These are phyloP conservation scores for Papilio polytes DNA, from an alignment of 1,140 invertebrate species.

Conservation along the genomic window DNA sequence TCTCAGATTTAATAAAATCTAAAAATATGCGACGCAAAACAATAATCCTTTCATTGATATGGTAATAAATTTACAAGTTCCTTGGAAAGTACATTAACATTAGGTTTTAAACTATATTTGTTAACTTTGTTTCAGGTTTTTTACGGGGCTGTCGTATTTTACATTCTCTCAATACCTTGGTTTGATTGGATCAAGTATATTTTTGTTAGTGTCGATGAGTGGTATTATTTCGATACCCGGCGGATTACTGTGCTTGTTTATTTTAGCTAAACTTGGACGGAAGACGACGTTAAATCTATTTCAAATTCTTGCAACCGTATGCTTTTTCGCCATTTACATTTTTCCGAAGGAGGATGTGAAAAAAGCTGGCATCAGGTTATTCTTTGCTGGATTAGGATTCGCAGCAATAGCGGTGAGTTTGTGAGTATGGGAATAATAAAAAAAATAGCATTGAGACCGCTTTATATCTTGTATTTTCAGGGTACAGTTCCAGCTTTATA, in stretches of 20 bases:
- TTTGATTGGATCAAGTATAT: conserved; percentile 88
- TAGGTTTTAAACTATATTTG: background rate
- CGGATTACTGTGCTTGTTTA: conserved; percentile 85
- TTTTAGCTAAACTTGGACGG: conserved; percentile 86
- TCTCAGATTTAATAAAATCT: conserved; percentile 66
- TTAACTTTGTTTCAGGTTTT: conserved; percentile 83
- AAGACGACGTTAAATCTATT: conserved; percentile 85
- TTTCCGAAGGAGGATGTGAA: conserved; percentile 72
- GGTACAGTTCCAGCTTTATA: conserved; percentile 86
- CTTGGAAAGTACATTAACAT: too few species aligned
- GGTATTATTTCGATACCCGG: conserved; percentile 87
- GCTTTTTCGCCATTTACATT: conserved; percentile 85
- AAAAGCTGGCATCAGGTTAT: conserved; percentile 71
- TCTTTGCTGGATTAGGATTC: conserved; percentile 74
- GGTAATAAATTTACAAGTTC: conserved; percentile 72
- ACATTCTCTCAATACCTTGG: conserved; percentile 90
- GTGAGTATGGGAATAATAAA: background rate
- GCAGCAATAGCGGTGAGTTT: conserved; percentile 77
- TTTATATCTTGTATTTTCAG: conserved; percentile 51
- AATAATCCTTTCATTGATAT: conserved; percentile 87
- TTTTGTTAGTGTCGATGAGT: conserved; percentile 88
- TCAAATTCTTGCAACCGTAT: conserved; percentile 85
- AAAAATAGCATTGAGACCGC: background rate
- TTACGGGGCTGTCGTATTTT: conserved; percentile 89
- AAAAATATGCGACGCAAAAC: conserved; percentile 89